phyloP scores from a whole-genome alignment of 2,888 invertebrate genomes.

The Zootermopsis nevadensis region DNA sequence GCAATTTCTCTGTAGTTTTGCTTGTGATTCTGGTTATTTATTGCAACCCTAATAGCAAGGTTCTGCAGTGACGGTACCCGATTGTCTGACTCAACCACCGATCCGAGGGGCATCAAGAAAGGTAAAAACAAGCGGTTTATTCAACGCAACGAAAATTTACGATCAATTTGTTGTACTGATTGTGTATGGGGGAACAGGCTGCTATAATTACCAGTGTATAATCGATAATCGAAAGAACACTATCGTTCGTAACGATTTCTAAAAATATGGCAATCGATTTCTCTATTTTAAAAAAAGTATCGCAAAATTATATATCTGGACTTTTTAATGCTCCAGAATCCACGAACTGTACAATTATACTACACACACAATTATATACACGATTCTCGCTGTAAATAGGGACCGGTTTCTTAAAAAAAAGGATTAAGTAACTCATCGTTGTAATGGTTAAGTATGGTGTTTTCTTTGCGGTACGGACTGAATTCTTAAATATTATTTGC shows the following conservation, averaged over 20 bases:
- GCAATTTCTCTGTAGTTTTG: not conserved
- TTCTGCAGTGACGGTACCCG: not conserved
- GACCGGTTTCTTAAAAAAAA: too few relatives aligned
- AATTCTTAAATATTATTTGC: too few relatives aligned
- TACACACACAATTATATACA: too few relatives aligned
- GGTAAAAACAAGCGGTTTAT: slow-evolving; percentile 4
- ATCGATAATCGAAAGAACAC: not conserved
- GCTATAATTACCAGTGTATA: not conserved
- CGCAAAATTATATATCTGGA: too few relatives aligned
- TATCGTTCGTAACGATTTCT: not conserved
- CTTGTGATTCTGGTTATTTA: slow-evolving; percentile 11
- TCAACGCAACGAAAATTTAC: not conserved
- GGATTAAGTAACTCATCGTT: too few relatives aligned
- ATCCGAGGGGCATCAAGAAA: not conserved
- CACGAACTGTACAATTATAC: too few relatives aligned
- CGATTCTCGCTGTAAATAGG: too few relatives aligned
- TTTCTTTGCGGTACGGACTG: too few relatives aligned
- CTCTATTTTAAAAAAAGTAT: not conserved
- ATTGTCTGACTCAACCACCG: not conserved
- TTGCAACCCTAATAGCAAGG: not conserved
- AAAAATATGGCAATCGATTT: not conserved
- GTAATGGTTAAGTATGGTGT: too few relatives aligned
- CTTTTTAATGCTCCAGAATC: too few relatives aligned
- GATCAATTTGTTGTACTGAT: not conserved
- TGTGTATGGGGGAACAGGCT: not conserved